Base-by-base conservation (phyloP, 2,113 vertebrate species). In the Callithrix jacchus region DNA sequence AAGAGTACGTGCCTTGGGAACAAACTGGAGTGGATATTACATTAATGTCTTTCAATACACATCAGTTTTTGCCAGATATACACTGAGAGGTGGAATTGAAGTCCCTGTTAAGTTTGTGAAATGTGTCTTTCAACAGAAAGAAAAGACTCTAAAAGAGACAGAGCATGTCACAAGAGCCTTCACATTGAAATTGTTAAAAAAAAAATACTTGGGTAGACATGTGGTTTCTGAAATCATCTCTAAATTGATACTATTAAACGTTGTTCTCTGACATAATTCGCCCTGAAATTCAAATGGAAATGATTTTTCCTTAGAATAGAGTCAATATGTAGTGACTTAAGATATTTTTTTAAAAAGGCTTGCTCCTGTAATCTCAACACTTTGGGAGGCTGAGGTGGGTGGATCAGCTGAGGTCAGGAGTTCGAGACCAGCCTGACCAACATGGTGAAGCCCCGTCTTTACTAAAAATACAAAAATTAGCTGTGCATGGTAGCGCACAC, bases 141-240 rank as follows among this genome's bases (percentile, higher is more conserved):
- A 73, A 89, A 84, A 8, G 18, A 45, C 13, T 87, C 70, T 64
- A 49, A 70, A 73, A 92, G 49, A 94, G 92, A 94, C 84, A 92
- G 82, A 96, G 86, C 32, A 18, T 80, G 45, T 86, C 47, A 45
- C 54, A 81, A 54, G 91, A 89, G 21, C 66, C 45, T 16, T 81
- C 17, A 35, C 25, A 37, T 35, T 8, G 7, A 12, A 32, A 17
- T 56, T 71, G 37, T 76, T 47, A 64, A 56, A 84, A 92, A 40
- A 40, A n/a, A 85, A 27, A 49, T 13, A 85, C 3, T 30, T 83
- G n/a, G 58, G 20, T 49, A 40, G 45, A 82, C 1, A 0, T 7
- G 42, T 17, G 40, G 32, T 77, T 45, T 93, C 49, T 91, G 70
- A 74, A 84, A 32, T 96, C 42, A 68, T 0, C 54, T 81, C 74